Evolutionary conservation across 2,888 invertebrate genomes (phyloP).

Genomic region (Athalia rosae): DNA sequence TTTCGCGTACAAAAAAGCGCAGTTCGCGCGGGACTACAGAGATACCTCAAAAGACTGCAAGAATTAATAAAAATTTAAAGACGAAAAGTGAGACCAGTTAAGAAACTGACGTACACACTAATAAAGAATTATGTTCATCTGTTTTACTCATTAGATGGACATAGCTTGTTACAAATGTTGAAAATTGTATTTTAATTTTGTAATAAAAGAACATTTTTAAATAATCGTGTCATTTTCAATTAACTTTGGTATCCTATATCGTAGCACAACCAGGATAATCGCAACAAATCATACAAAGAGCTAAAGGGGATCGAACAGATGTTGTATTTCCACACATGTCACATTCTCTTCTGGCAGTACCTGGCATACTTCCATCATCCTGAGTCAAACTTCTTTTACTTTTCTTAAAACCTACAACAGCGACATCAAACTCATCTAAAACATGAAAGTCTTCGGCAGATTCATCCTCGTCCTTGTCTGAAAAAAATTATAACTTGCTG

Average conservation of each 20-base stretch:
- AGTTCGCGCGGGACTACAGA: background rate
- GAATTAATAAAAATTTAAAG: constrained; percentile 1
- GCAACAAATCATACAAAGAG: constrained; percentile 36
- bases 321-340: constrained; percentile 40
- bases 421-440: constrained; percentile 64
- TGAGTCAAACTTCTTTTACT: constrained; percentile 45
- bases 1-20: constrained; percentile 44
- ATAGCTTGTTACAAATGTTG: constrained; percentile 6
- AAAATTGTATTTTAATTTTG: constrained; percentile 7
- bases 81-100: background rate
- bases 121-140: no score
- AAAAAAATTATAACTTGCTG: background rate
- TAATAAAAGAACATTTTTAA: constrained; percentile 12
- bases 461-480: constrained; percentile 55
- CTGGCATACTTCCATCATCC: constrained; percentile 39
- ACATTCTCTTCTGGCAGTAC: constrained; percentile 34
- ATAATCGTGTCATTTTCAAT: background rate
- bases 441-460: constrained; percentile 58
- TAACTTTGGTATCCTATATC: constrained; percentile 1
- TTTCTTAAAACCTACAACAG: constrained; percentile 56
- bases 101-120: no score
- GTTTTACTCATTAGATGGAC: background rate
- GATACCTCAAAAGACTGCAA: background rate
- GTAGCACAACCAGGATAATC: background rate
- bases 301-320: constrained; percentile 22